Conservation (phyloP, 2,888 invertebrate genomes). For the Plebejus melissa region DNA sequence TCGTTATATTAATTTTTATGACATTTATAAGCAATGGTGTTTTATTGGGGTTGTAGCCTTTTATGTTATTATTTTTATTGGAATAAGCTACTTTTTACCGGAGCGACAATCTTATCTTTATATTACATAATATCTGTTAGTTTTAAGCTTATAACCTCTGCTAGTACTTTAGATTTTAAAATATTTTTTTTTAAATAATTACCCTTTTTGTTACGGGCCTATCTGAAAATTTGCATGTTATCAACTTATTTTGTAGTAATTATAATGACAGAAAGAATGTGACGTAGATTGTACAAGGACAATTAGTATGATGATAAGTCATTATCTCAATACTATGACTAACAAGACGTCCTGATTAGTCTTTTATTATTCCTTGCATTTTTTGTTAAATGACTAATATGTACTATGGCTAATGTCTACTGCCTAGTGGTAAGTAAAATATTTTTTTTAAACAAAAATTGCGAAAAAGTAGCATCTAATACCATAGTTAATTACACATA, state of each 20-base stretch:
- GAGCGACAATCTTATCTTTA: too few species aligned
- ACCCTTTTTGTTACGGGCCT: too few species aligned
- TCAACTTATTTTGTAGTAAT: background rate
- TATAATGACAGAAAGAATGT: background rate
- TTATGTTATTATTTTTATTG: background rate
- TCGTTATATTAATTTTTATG: conserved; percentile 37
- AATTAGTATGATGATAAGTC: conserved; percentile 3
- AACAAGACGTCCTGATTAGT: background rate
- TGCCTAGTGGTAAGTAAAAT: background rate
- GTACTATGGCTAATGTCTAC: background rate
- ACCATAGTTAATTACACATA: too few species aligned
- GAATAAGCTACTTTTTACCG: background rate
- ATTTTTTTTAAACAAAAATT: background rate
- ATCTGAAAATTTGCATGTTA: too few species aligned
- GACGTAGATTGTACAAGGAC: background rate
- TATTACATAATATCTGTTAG: background rate
- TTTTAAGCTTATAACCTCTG: background rate
- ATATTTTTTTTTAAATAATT: background rate
- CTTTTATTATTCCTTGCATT: background rate
- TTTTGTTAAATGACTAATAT: conserved; percentile 3
- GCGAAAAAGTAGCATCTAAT: background rate
- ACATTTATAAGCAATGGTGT: conserved; percentile 28
- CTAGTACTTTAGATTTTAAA: background rate
- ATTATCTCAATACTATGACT: background rate
- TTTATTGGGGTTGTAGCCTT: conserved; percentile 27